These are phyloP conservation scores for Pangasius sanitwongsei DNA, from an alignment of 2,797 vertebrate genomes.

Conservation along the genomic window DNA sequence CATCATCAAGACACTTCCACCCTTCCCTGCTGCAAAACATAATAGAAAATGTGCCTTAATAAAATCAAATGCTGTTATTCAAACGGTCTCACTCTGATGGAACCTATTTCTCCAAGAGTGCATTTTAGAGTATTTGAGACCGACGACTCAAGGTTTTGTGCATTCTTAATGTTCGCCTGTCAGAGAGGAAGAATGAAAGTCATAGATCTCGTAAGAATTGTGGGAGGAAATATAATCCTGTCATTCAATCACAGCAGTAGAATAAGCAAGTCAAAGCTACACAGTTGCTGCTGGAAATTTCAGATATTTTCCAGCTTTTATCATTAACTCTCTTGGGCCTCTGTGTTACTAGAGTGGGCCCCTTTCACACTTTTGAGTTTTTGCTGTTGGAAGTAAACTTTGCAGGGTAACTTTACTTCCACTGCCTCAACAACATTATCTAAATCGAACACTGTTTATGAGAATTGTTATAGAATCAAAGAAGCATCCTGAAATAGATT, in stretches of 20 bases:
- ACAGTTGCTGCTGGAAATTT: background rate
- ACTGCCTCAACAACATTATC: background rate
- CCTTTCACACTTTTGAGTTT: background rate
- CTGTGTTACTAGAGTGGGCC: background rate
- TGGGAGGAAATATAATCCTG: background rate
- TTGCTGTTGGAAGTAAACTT: background rate
- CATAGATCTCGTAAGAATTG: background rate
- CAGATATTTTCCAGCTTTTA: background rate
- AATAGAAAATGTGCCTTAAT: background rate
- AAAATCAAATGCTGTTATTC: background rate
- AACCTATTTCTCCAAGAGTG: constrained; percentile 16
- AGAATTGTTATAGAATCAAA: background rate
- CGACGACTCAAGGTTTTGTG: background rate
- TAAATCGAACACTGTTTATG: background rate
- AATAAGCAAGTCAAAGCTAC: background rate
- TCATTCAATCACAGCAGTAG: background rate
- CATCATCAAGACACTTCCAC: background rate
- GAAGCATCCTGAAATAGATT: no score
- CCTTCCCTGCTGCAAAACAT: background rate
- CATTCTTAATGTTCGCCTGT: constrained; percentile 2
- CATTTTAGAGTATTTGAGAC: constrained; percentile 24
- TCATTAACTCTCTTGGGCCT: background rate
- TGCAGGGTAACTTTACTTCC: background rate
- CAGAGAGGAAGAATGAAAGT: background rate
- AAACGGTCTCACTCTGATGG: constrained; percentile 7